Evolutionary conservation across 2,113 vertebrate species (phyloP).

Genomic region (Coturnix japonica): DNA sequence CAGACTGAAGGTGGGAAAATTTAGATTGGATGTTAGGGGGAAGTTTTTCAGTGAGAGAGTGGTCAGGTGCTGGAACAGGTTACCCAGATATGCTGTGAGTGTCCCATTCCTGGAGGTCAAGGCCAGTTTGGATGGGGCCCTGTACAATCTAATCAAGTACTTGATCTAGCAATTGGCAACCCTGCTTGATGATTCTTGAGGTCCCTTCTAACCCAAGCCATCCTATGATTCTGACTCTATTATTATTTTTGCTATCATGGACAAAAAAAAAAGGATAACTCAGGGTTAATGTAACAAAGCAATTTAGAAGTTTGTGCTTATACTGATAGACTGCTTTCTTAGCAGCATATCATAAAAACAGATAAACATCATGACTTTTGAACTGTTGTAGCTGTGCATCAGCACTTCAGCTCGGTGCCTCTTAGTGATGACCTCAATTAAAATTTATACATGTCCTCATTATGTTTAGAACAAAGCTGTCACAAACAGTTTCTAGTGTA

Average conservation of each 20-base stretch:
- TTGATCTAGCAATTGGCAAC: too few relatives aligned
- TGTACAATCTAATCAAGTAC: too few relatives aligned
- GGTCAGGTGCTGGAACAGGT: too few relatives aligned
- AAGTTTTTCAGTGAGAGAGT: too few relatives aligned
- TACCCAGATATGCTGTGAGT: too few relatives aligned
- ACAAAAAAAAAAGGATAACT: not conserved
- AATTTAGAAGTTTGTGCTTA: not conserved
- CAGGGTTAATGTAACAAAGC: not conserved
- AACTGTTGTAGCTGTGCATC: not conserved
- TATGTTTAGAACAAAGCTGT: slow-evolving; percentile 14
- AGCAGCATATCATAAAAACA: slow-evolving; percentile 15
- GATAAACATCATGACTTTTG: slow-evolving; percentile 9
- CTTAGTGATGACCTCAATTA: slow-evolving; percentile 44
- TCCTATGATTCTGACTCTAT: too few relatives aligned
- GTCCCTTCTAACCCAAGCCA: too few relatives aligned
- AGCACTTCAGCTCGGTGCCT: slow-evolving; percentile 11
- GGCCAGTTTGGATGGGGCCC: too few relatives aligned
- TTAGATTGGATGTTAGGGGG: too few relatives aligned
- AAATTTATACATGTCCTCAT: slow-evolving; percentile 1
- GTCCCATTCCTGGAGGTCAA: too few relatives aligned
- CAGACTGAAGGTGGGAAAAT: too few relatives aligned
- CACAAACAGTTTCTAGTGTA: not conserved
- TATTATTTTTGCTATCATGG: not conserved
- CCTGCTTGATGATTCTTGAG: too few relatives aligned
- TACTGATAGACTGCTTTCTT: not conserved